These are phyloP conservation scores for Nemotelus pantherinus DNA, from an alignment of 2,888 invertebrate species.

Conservation along the genomic window DNA sequence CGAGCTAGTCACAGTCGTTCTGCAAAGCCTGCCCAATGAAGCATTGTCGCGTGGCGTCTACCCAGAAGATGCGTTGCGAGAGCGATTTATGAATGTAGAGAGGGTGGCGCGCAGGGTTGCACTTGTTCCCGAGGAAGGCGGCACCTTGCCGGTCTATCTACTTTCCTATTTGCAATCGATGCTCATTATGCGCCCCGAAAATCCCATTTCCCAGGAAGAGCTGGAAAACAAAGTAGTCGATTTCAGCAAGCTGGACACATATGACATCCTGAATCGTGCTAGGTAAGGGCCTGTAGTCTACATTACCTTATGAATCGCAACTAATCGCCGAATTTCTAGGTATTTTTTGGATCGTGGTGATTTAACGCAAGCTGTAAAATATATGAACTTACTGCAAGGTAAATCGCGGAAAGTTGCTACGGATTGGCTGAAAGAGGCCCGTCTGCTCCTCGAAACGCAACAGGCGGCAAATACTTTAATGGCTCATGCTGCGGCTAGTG, in stretches of 20 bases:
- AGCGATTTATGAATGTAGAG: slow-evolving; percentile 85
- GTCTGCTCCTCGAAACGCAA: slow-evolving; percentile 84
- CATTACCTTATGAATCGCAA: not conserved
- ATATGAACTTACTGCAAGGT: slow-evolving; percentile 88
- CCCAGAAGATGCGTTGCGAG: slow-evolving; percentile 86
- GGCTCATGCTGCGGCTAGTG: slow-evolving; percentile 85
- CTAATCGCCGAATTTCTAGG: slow-evolving; percentile 64
- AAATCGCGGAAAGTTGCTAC: slow-evolving; percentile 84
- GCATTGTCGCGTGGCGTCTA: slow-evolving; percentile 84
- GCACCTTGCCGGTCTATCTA: slow-evolving; percentile 82
- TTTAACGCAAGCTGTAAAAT: slow-evolving; percentile 83
- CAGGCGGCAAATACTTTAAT: slow-evolving; percentile 90
- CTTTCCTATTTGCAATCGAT: slow-evolving; percentile 91
- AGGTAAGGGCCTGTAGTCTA: slow-evolving; percentile 67
- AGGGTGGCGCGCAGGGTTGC: slow-evolving; percentile 84
- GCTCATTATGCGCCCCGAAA: slow-evolving; percentile 74
- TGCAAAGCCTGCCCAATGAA: slow-evolving; percentile 80
- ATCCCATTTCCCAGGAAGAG: slow-evolving; percentile 78
- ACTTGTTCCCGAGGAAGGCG: slow-evolving; percentile 87
- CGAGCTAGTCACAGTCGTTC: slow-evolving; percentile 79
- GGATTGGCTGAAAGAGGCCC: slow-evolving; percentile 88
- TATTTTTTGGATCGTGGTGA: slow-evolving; percentile 91
- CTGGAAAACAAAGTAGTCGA: slow-evolving; percentile 78
- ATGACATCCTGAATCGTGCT: slow-evolving; percentile 89
- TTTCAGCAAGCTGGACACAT: slow-evolving; percentile 80